Conservation (phyloP, 2,888 invertebrate genomes). For the Epinotia bilunana region DNA sequence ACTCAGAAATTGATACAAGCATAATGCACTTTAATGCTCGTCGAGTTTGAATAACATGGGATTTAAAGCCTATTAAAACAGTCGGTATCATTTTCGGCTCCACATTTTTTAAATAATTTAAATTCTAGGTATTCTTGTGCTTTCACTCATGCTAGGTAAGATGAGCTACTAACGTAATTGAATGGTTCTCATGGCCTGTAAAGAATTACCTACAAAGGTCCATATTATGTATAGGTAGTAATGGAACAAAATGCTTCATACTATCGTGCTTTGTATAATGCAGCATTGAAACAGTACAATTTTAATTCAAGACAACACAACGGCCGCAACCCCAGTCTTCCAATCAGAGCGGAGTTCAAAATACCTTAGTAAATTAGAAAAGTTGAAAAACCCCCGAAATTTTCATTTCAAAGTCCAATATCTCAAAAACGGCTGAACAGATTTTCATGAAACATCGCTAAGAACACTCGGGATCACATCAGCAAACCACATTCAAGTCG, state of each 20-base stretch:
- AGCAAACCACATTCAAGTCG: no score
- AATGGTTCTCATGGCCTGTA: no score
- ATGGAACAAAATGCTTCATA: no score
- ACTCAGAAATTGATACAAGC: slow-evolving; percentile 41
- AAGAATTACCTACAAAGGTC: no score
- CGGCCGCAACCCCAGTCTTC: not conserved
- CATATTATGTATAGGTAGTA: no score
- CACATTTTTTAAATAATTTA: slow-evolving; percentile 11
- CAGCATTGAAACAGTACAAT: not conserved
- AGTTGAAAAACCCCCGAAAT: no score
- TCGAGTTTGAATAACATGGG: slow-evolving; percentile 31
- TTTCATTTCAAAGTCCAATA: no score
- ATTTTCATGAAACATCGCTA: no score
- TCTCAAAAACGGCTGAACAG: no score
- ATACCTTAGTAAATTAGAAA: not conserved
- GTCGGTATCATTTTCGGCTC: slow-evolving; percentile 7
- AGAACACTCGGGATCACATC: no score
- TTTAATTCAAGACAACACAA: not conserved
- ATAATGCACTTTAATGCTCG: slow-evolving; percentile 39
- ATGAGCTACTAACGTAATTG: no score
- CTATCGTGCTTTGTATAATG: no score
- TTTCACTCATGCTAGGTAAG: not conserved
- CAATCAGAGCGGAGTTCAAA: not conserved
- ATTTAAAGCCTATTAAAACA: slow-evolving; percentile 18
- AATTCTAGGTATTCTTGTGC: not conserved